A percentile compares a stretch with the other conserved stretches of the same genome.
Conservation (phyloP, 1,140 invertebrate species). For the Achatina immaculata region DNA sequence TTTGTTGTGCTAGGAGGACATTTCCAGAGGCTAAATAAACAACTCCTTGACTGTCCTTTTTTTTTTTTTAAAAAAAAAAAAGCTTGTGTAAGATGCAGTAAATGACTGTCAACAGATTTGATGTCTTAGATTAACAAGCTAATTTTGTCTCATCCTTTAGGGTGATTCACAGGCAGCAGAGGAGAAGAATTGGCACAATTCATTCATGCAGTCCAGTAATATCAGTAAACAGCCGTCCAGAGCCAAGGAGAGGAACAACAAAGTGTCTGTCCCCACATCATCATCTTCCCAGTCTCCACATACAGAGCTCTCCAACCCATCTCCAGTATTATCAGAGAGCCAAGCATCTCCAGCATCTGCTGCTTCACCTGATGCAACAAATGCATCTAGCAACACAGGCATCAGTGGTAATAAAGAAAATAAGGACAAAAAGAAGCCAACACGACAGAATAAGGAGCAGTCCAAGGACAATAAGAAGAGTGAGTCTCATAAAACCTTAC, state of each 20-base stretch:
- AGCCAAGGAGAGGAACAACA: conserved; percentile 4
- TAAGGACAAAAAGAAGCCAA: conserved; percentile 43
- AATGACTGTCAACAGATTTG: too few relatives aligned
- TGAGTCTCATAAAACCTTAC: too few relatives aligned
- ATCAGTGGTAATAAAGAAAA: conserved; percentile 4
- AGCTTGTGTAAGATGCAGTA: too few relatives aligned
- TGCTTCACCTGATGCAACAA: conserved; percentile 8
- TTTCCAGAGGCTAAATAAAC: too few relatives aligned
- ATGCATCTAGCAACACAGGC: conserved; percentile 1
- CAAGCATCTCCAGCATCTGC: conserved; percentile 13
- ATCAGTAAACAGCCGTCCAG: conserved; percentile 34
- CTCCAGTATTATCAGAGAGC: conserved; percentile 32
- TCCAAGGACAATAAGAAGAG: conserved; percentile 41
- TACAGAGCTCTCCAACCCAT: conserved; percentile 21
- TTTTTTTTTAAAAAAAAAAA: too few relatives aligned
- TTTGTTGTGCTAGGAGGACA: too few relatives aligned
- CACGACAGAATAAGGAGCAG: conserved; percentile 33
- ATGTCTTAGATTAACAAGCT: too few relatives aligned
- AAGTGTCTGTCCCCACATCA: neutral
- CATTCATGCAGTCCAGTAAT: conserved; percentile 35
- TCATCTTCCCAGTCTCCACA: conserved; percentile 20
- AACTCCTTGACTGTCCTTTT: too few relatives aligned
- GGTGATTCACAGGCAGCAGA: too few relatives aligned
- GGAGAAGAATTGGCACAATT: neutral
- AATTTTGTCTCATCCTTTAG: too few relatives aligned